phyloP scores from a whole-genome alignment of 2,113 vertebrate species.

The Arothron firmamentum region DNA sequence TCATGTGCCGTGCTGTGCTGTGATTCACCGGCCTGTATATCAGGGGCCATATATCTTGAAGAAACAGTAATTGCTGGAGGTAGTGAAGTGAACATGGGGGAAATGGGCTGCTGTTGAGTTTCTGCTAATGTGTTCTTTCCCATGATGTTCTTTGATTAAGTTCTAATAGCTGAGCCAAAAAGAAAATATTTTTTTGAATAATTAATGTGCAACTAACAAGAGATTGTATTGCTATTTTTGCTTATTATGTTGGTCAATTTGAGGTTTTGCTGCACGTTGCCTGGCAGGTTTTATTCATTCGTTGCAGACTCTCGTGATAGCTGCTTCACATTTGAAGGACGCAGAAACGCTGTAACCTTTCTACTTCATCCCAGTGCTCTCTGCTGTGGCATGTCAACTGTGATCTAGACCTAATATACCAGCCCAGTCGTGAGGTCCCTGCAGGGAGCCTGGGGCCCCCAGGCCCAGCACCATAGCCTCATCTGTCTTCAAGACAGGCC shows the following conservation, averaged over 20 bases:
- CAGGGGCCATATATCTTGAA: conserved; percentile 49
- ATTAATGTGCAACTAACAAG: not conserved
- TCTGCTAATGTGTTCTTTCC: conserved; percentile 48
- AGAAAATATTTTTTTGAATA: too few species aligned
- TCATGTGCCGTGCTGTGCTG: conserved; percentile 27
- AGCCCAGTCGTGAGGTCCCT: conserved; percentile 57
- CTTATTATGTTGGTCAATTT: too few species aligned
- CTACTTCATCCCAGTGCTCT: conserved; percentile 32
- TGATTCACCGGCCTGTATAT: conserved; percentile 62
- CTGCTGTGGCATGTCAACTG: conserved; percentile 57
- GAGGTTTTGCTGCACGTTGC: too few species aligned
- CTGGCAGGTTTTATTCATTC: too few species aligned
- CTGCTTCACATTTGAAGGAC: conserved; percentile 10
- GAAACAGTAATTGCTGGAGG: conserved; percentile 43
- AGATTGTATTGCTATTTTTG: not conserved
- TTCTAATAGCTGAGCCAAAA: conserved; percentile 30
- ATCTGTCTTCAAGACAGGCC: conserved; percentile 66
- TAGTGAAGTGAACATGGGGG: conserved; percentile 25
- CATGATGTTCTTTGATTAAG: conserved; percentile 33
- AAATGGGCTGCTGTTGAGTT: conserved; percentile 52
- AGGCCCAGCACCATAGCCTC: conserved; percentile 48
- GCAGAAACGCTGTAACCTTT: conserved; percentile 12
- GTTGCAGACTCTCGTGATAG: not conserved
- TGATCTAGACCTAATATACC: conserved; percentile 73
- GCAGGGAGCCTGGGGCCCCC: conserved; percentile 47